These are phyloP conservation scores for Anseranas semipalmata DNA, from an alignment of 2,113 vertebrate genomes.

Conservation along the genomic window DNA sequence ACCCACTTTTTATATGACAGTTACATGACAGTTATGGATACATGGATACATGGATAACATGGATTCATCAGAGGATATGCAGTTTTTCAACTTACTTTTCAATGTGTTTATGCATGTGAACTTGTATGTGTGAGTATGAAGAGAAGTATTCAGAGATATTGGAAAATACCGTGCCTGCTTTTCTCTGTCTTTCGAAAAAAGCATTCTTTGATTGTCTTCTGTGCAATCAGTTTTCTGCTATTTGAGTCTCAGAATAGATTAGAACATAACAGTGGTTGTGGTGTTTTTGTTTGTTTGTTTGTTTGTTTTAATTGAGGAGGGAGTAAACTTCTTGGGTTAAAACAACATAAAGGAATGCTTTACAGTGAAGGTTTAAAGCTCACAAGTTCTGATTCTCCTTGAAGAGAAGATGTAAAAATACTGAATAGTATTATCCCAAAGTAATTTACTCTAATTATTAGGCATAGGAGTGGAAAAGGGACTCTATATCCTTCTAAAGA, in stretches of 20 bases:
- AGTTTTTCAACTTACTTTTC: background rate
- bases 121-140: background rate
- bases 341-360: background rate
- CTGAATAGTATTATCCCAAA: background rate
- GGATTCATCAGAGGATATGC: background rate
- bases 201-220: background rate
- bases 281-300: too few relatives aligned
- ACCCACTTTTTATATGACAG: background rate
- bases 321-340: background rate
- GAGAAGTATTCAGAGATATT: background rate
- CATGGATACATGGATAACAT: background rate
- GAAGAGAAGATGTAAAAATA: background rate
- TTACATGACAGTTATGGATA: background rate
- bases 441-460: constrained; percentile 30
- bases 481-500: background rate
- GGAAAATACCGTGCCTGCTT: background rate
- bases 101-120: background rate
- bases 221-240: background rate
- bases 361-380: background rate
- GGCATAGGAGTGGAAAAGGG: background rate
- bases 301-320: background rate
- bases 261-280: background rate
- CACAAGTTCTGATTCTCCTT: background rate
- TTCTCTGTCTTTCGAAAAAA: background rate
- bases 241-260: background rate